A percentile compares a stretch with the other conserved stretches of the same genome.
Evolutionary conservation across 2,113 vertebrate genomes (phyloP).

Genomic region (Zootoca vivipara): DNA sequence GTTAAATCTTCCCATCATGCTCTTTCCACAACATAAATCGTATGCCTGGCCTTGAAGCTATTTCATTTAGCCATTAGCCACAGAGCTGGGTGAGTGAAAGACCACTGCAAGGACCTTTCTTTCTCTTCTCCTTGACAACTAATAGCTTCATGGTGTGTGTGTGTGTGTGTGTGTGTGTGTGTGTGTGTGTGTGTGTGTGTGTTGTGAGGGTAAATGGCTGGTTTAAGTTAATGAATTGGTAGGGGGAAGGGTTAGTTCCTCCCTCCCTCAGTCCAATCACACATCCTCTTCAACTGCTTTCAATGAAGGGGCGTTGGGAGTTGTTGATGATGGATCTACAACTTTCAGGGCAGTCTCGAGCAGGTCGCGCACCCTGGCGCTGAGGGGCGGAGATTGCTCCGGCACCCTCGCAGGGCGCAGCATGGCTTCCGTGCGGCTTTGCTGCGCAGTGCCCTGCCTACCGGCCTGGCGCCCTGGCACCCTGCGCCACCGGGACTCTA

Average conservation of each 20-base stretch:
- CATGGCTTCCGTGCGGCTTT: too few species aligned
- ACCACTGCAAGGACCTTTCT: background rate
- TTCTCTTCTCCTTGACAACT: background rate
- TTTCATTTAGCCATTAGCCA: background rate
- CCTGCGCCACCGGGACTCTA: too few species aligned
- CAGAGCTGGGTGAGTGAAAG: background rate
- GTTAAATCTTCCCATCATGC: background rate
- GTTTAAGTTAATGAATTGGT: background rate
- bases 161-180: too few species aligned
- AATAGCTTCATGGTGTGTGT: background rate
- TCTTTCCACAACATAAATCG: background rate
- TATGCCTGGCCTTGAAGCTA: background rate
- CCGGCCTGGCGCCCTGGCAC: too few species aligned
- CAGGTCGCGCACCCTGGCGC: too few species aligned
- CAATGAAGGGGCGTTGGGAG: background rate
- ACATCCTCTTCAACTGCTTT: background rate
- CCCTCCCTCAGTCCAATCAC: background rate
- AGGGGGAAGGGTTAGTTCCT: background rate
- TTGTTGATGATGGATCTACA: background rate
- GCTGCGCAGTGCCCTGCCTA: too few species aligned
- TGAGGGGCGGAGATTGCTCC: too few species aligned
- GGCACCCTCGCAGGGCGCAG: too few species aligned
- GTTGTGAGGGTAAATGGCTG: background rate
- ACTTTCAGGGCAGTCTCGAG: too few species aligned
- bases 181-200: too few species aligned